These are phyloP conservation scores for Remorina albescens DNA, from an alignment of 2,797 vertebrate genomes.

Conservation along the genomic window DNA sequence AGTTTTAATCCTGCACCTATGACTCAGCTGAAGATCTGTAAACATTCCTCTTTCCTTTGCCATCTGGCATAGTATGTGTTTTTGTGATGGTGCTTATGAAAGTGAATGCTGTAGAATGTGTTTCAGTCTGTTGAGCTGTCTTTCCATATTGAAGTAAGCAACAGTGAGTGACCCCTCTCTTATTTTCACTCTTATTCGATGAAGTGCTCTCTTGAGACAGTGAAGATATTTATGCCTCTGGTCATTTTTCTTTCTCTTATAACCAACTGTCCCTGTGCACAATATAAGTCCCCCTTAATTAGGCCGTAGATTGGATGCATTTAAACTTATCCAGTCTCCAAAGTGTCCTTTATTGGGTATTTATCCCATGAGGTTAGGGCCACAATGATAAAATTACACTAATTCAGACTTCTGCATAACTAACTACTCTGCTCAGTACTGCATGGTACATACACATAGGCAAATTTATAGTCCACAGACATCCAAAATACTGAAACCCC, in stretches of 20 bases:
- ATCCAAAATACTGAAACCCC: conserved; percentile 6
- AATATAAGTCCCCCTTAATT: conserved; percentile 82
- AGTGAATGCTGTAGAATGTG: neutral
- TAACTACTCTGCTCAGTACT: conserved; percentile 32
- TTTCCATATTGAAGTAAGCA: conserved; percentile 54
- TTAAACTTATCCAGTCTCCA: conserved; percentile 76
- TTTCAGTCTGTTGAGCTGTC: conserved; percentile 41
- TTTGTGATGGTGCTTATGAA: neutral
- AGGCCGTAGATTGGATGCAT: conserved; percentile 80
- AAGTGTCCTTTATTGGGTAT: conserved; percentile 77
- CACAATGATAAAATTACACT: conserved; percentile 76
- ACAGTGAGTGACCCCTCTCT: conserved; percentile 63
- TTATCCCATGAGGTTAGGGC: conserved; percentile 74
- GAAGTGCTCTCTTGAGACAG: conserved; percentile 64
- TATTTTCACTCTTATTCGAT: conserved; percentile 77
- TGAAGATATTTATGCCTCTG: conserved; percentile 65
- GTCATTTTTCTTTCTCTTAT: conserved; percentile 74
- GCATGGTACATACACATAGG: conserved; percentile 20
- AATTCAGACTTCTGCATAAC: conserved; percentile 59
- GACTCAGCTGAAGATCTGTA: conserved; percentile 18
- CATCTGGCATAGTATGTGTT: neutral
- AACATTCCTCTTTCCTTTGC: conserved; percentile 4
- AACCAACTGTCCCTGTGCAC: conserved; percentile 67
- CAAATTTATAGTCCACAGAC: conserved; percentile 16
- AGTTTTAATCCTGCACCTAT: conserved; percentile 22